Percentiles rank a stretch among this genome's conserved stretches.
Evolutionary conservation across 2,113 vertebrate species (phyloP).

Genomic region (Xiphophorus maculatus): DNA sequence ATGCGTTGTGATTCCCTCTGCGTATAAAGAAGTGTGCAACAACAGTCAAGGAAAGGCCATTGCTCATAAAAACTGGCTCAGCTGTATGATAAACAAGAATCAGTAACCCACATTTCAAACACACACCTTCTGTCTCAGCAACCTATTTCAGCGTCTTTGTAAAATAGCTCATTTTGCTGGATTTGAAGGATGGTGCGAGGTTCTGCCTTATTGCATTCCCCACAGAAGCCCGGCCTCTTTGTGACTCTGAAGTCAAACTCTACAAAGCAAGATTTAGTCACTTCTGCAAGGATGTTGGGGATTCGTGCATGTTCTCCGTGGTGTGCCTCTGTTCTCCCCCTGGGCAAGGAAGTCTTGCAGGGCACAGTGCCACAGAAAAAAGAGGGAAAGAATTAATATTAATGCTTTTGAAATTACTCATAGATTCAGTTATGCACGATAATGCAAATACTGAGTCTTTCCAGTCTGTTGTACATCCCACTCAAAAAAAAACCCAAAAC

Average conservation of each 20-base stretch:
- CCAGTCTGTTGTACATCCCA: constrained; percentile 43
- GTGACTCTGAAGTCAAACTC: constrained; percentile 27
- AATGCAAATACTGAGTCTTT: constrained; percentile 63
- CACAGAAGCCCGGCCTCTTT: background rate
- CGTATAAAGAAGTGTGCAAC: background rate
- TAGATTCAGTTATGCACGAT: constrained; percentile 67
- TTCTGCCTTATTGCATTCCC: constrained; percentile 7
- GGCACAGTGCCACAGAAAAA: constrained; percentile 37
- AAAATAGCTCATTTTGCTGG: background rate
- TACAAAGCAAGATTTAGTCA: constrained; percentile 24
- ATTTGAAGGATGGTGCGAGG: constrained; percentile 17
- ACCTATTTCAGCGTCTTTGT: constrained; percentile 17
- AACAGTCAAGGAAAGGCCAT: background rate
- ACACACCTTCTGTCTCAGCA: background rate
- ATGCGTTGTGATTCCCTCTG: constrained; percentile 23
- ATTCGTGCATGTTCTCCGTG: constrained; percentile 20
- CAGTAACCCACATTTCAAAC: too few relatives aligned
- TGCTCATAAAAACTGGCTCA: constrained; percentile 11
- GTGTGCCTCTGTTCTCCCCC: constrained; percentile 14
- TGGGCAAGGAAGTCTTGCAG: constrained; percentile 26
- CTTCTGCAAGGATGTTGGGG: constrained; percentile 26
- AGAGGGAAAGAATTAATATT: constrained; percentile 66
- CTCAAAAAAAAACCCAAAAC: constrained; percentile 12
- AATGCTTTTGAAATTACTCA: constrained; percentile 60
- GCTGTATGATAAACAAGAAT: background rate